These are phyloP conservation scores for Odocoileus hemionus DNA, from an alignment of 2,113 vertebrate genomes.

Conservation along the genomic window DNA sequence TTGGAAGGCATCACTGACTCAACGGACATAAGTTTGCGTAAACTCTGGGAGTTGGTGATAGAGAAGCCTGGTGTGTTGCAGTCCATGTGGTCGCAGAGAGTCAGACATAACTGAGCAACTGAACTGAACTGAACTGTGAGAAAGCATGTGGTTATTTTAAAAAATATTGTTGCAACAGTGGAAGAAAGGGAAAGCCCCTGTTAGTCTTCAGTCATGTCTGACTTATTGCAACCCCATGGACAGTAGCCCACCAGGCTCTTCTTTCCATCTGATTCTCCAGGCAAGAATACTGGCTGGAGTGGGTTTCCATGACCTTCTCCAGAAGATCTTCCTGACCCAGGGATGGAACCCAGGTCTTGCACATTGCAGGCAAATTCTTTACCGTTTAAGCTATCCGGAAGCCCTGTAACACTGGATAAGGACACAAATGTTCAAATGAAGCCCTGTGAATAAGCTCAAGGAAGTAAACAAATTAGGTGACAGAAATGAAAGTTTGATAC, in stretches of 20 bases:
- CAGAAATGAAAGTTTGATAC: not conserved
- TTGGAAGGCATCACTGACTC: not conserved
- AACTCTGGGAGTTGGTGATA: not conserved
- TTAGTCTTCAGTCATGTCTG: not conserved
- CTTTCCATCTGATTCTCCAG: not conserved
- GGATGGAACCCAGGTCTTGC: not conserved
- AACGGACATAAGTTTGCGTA: not conserved
- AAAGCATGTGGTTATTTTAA: not conserved
- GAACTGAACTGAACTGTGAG: not conserved
- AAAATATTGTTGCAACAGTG: not conserved
- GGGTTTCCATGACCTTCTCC: not conserved
- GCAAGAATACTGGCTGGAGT: not conserved
- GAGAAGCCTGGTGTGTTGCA: not conserved
- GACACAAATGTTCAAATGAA: not conserved
- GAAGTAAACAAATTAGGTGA: not conserved
- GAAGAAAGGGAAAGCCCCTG: not conserved
- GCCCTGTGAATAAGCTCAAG: not conserved
- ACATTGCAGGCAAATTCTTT: not conserved
- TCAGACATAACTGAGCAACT: not conserved
- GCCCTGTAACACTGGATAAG: not conserved
- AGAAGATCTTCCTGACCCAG: not conserved
- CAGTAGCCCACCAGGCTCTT: not conserved
- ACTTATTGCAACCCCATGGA: not conserved
- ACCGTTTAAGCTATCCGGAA: not conserved
- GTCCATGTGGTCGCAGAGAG: not conserved